Base-by-base conservation (phyloP, 2,888 invertebrate genomes). In the Drosophila meridionalis region DNA sequence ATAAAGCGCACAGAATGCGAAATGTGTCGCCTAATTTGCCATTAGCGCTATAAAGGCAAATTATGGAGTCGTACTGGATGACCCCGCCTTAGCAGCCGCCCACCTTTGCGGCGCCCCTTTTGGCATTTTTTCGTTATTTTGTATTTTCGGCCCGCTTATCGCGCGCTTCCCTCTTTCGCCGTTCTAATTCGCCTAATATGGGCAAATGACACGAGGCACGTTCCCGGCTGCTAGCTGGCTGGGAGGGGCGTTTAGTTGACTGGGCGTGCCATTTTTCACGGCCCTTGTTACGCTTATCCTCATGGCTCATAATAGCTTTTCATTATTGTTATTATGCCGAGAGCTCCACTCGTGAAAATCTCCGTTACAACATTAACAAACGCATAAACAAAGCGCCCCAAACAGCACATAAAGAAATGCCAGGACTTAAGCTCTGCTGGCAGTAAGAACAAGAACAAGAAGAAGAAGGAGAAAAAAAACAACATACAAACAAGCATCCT, bases 291-390 rank as follows among this genome's bases (percentile, higher is more conserved):
- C 36, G 69, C 85, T 82, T 86, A 88, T 90, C 83, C 89, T 83
- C 72, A 76, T 75, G 83, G 79, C 84, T 90, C 89, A 89, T 92
- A 90, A 91, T 87, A 89, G 92, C 92, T 91, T 91, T 91, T 92
- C 92, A 90, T 92, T 92, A 91, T 89, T 91, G 91, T 91, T 91
- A 91, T 90, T 90, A 92, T 87, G 86, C 86, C 83, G 69, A 85
- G 80, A 76, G 69, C 74, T 80, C 71, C 78, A 87, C 87, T 87
- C 90, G 83, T 76, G 78, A 79, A 89, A 90, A 89, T 90, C 87
- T 87, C 81, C 89, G 80, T 87, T 83, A 91, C 89, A 92, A 89
- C 91, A 92, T 92, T 91, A 92, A 91, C 92, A 90, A 92, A 88
- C 84, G 82, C 90, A 91, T 90, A 91, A 90, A 88, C 87, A 91